These are phyloP conservation scores for Prorops nasuta DNA, from an alignment of 1,140 invertebrate species.

Conservation along the genomic window DNA sequence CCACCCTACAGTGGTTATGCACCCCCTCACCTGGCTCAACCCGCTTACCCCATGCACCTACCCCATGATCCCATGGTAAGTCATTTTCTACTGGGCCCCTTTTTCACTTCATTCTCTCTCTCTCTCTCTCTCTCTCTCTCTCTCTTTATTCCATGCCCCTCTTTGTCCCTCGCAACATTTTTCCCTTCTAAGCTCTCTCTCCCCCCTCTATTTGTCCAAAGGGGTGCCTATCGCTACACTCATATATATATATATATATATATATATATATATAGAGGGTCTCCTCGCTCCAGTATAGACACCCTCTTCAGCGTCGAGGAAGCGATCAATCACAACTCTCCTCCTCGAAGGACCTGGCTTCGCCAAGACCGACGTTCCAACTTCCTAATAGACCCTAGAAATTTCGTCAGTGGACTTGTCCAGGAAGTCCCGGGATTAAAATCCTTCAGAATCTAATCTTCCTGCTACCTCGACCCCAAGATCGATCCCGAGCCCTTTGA, in stretches of 20 bases:
- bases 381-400: slow-evolving; percentile 15
- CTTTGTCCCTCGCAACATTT: not conserved
- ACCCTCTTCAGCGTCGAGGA: slow-evolving; percentile 1
- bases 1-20: slow-evolving; percentile 54
- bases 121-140: not conserved
- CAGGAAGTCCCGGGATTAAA: slow-evolving; percentile 18
- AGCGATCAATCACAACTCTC: slow-evolving; percentile 29
- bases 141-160: not conserved
- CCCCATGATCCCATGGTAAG: slow-evolving; percentile 64
- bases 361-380: slow-evolving; percentile 10
- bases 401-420: slow-evolving; percentile 12
- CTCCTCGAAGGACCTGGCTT: no score
- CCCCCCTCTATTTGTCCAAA: not conserved
- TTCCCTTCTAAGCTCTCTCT: no score
- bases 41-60: slow-evolving; percentile 60
- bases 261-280: no score
- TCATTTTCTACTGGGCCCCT: slow-evolving; percentile 15
- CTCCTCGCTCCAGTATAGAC: slow-evolving; percentile 1
- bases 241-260: no score
- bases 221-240: no score
- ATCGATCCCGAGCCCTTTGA: slow-evolving; percentile 14
- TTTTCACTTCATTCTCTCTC: not conserved
- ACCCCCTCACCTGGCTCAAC: slow-evolving; percentile 52
- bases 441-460: slow-evolving; percentile 13
- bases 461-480: not conserved